A percentile compares a stretch with the other conserved stretches of the same genome.
Conservation (phyloP, 2,888 invertebrate species). For the Plagiodera versicolora region DNA sequence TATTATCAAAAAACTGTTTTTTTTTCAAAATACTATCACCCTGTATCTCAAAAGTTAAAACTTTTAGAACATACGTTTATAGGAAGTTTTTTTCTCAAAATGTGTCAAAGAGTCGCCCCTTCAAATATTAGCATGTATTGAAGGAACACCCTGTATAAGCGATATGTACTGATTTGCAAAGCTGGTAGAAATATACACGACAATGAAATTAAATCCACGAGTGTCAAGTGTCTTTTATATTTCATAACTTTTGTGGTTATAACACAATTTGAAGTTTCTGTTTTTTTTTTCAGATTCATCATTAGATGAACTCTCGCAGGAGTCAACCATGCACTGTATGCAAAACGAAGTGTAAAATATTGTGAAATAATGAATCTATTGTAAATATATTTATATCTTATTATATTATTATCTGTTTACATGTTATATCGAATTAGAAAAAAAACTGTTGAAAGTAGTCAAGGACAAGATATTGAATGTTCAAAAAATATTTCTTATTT, state of each 20-base stretch:
- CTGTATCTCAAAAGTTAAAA: too few species aligned
- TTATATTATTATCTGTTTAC: slow-evolving; percentile 17
- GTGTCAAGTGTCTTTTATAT: too few species aligned
- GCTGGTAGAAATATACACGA: too few species aligned
- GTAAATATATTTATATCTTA: slow-evolving; percentile 12
- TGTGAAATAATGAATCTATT: not conserved
- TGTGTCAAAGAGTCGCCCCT: too few species aligned
- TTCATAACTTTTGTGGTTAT: slow-evolving; percentile 11
- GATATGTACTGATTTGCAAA: too few species aligned
- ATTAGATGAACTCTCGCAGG: slow-evolving; percentile 83
- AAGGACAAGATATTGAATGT: slow-evolving; percentile 22
- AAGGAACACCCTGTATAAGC: too few species aligned
- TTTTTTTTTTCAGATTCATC: slow-evolving; percentile 68
- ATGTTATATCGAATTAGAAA: slow-evolving; percentile 17
- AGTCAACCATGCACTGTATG: slow-evolving; percentile 85
- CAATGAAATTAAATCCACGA: too few species aligned
- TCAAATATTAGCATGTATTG: too few species aligned
- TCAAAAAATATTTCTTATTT: slow-evolving; percentile 22
- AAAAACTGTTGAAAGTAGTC: slow-evolving; percentile 19
- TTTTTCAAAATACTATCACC: too few species aligned
- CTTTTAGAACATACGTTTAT: too few species aligned
- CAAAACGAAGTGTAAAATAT: slow-evolving; percentile 71
- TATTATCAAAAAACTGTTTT: too few species aligned
- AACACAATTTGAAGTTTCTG: not conserved
- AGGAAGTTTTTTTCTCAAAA: too few species aligned